Conservation (phyloP, 1,140 invertebrate species). For the Drosophila kohkoa region DNA sequence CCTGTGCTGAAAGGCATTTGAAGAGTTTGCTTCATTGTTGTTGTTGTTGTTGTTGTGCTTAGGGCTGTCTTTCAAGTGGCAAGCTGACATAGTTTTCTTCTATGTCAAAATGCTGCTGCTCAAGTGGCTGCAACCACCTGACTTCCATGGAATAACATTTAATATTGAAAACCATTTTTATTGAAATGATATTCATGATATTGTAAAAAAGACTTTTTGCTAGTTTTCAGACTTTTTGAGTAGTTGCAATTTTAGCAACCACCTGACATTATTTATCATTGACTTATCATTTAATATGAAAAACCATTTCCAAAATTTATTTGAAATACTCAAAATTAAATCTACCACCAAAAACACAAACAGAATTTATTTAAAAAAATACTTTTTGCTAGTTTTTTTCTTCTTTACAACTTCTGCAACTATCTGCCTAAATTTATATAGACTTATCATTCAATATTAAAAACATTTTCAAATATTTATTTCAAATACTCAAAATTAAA, state of each 20-base stretch:
- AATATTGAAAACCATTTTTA: too few relatives aligned
- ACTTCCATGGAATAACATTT: too few relatives aligned
- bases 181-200: too few relatives aligned
- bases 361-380: not conserved
- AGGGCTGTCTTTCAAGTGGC: constrained; percentile 57
- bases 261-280: too few relatives aligned
- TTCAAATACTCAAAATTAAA: not conserved
- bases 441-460: too few relatives aligned
- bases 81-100: constrained; percentile 51
- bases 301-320: not conserved
- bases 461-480: not conserved
- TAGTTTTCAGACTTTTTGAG: too few relatives aligned
- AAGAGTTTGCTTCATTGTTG: constrained; percentile 31
- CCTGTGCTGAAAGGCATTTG: constrained; percentile 61
- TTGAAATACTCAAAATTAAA: not conserved
- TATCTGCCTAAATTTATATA: too few relatives aligned
- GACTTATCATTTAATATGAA: too few relatives aligned
- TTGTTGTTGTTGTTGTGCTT: constrained; percentile 19
- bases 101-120: constrained; percentile 48
- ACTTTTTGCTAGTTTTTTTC: too few relatives aligned
- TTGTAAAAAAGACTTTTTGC: too few relatives aligned
- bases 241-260: too few relatives aligned
- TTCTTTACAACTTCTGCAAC: too few relatives aligned
- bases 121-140: constrained; percentile 5
- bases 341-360: constrained; percentile 48